Evolutionary conservation across 2,888 invertebrate species (phyloP), one percentile per base, ranked within the genome.

Genomic region (Scotopteryx bipunctaria): DNA sequence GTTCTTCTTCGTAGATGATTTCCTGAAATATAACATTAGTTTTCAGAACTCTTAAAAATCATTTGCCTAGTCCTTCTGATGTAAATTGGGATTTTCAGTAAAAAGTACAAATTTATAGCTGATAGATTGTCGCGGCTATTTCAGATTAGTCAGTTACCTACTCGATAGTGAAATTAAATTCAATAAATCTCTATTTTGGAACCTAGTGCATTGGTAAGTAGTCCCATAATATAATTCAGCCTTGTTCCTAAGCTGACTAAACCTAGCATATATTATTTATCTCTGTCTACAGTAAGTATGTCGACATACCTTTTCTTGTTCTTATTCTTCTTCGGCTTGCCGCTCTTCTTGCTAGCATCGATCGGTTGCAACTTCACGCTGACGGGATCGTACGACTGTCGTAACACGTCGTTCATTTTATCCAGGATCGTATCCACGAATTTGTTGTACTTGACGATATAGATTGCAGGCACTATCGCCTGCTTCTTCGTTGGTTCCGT

Each of bases 391-490:
- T 96, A 97, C 40, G 95, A 95, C 59, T 93, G 92, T 38, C 94
- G 92, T 59, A 97, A 85, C 52, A 96, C 95, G 64, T 94, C 93
- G 83, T 96, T 97, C 85, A 97, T 96, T 66, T 95, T 92, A 49
- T 93, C 93, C 59, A 96, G 91, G 63, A 96, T 95, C 66, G 94
- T 95, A 83, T 97, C 97, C 48, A 96, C 94, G 80, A 96, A 96
- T 63, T 94, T 92, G 84, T 97, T 97, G 89, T 96, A 96, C 73
- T 96, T 96, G 41, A 94, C 92, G 21, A 95, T 94, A 86, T 95
- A 94, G 55, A 94, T 91, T 5, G 94, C 93, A 25, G 96, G 94
- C 59, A 95, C 89, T 23, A 75, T 63, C 31, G 57, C 57, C 37
- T 77, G 81, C 52, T 81, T 83, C 65, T 83, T 84, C 23, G 78